Percentiles rank a stretch among this genome's conserved stretches.
phyloP scores from a whole-genome alignment of 2,797 vertebrate species.

The Eulemur mongoz region DNA sequence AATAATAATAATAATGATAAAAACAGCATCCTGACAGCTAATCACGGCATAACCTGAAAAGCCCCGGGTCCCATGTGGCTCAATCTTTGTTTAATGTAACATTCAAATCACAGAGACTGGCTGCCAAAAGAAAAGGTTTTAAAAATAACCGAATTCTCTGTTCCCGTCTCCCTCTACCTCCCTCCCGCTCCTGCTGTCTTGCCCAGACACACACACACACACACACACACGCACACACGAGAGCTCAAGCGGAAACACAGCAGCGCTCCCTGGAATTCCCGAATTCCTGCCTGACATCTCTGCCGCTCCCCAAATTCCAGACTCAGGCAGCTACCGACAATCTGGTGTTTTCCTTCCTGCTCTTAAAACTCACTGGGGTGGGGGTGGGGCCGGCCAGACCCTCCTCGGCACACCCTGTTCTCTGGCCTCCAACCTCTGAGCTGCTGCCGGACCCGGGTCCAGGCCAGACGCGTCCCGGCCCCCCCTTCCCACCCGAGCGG shows the following conservation, averaged over 20 bases:
- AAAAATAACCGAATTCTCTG: not conserved
- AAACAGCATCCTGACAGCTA: fast-evolving
- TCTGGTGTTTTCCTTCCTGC: not conserved
- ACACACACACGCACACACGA: no score
- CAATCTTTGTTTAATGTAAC: not conserved
- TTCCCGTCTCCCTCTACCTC: not conserved
- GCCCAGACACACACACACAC: not conserved
- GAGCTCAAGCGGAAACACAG: not conserved
- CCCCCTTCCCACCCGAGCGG: fast-evolving
- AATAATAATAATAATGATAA: no score
- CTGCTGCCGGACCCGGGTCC: no score
- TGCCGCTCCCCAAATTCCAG: slow-evolving; percentile 58
- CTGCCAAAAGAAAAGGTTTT: not conserved
- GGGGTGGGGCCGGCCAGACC: no score
- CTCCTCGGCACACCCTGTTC: no score
- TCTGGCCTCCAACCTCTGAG: fast-evolving
- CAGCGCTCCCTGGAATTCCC: not conserved
- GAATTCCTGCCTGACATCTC: not conserved
- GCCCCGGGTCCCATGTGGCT: not conserved
- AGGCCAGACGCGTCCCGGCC: not conserved
- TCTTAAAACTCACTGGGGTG: not conserved
- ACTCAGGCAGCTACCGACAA: not conserved
- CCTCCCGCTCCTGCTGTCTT: not conserved
- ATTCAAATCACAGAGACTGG: not conserved
- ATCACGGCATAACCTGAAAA: not conserved